Base-by-base conservation (phyloP, 2,797 vertebrate species). In the Melanotaenia maccullochi region DNA sequence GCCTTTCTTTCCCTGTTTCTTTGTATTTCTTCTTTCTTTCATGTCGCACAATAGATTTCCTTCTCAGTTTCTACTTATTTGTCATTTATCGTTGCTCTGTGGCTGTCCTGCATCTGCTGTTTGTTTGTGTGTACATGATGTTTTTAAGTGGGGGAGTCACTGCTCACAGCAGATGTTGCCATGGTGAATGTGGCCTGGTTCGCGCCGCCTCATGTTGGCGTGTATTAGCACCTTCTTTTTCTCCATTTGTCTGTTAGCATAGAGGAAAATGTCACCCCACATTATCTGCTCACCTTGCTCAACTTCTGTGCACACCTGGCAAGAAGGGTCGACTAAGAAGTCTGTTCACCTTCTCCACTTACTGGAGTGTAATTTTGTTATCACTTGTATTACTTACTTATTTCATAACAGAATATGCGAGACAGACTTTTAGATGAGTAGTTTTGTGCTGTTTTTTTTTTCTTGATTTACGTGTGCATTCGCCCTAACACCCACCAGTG, bases 121-220 rank as follows among this genome's bases (percentile, higher is more conserved):
- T 57, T 79, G 62, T 78, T 65, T 68, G 54, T 58, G 47, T 47
- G 64, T 33, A 60, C 62, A 57, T 60, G 25, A 63, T 71, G 70
- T 28, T 55, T 56, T 30, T 70, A 60, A 72, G 74, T 83, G 68
- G 64, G 51, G 49, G 73, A 72, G 66, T 36, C 75, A 73, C 73
- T 73, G 75, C 71, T 85, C 78, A 82, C 71, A 78, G 78, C 82
- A 77, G 78, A 85, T 87, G 90, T 90, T 86, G 7, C 87, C 85
- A 90, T 87, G 88, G 87, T 89, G 89, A 92, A 78, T 40, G 68
- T 81, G 79, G 55, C 77, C 61, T 38, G 56, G 66, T 78, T 49
- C 69, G 18, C 69, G 54, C 65, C 75, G 56, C 35, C 38, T 59
- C 68, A 65, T 75, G 79, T 88, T 90, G 87, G 84, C 84, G 87